Conservation (phyloP, 2,888 invertebrate species). For the Ophion slaviceki region DNA sequence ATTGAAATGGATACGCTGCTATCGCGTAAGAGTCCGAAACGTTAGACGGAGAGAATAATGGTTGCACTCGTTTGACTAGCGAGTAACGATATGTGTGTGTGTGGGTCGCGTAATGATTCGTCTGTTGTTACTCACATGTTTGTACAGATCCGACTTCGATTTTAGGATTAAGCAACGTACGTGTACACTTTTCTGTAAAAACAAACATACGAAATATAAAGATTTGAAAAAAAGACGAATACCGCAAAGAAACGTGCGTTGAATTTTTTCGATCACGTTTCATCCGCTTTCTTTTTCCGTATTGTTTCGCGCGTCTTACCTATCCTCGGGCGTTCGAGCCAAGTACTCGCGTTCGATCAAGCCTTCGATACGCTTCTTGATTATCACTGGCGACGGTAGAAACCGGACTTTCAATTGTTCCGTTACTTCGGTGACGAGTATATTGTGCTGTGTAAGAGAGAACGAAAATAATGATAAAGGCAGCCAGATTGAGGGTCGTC, state of each 20-base stretch:
- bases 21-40: neutral
- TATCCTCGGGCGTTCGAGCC: conserved; percentile 98
- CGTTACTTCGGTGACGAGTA: conserved; percentile 98
- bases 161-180: conserved; percentile 92
- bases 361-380: conserved; percentile 99
- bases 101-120: neutral
- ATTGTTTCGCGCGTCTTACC: conserved; percentile 79
- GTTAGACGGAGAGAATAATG: neutral
- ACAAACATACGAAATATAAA: conserved; percentile 50
- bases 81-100: neutral
- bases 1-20: conserved; percentile 9
- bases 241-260: neutral
- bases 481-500: neutral
- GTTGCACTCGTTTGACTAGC: neutral
- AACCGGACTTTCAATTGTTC: conserved; percentile 98
- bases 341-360: conserved; percentile 99
- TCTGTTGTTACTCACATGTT: conserved; percentile 74
- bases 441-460: conserved; percentile 89
- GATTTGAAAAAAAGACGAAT: neutral
- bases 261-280: neutral
- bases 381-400: conserved; percentile 98
- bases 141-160: conserved; percentile 81
- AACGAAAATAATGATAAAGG: conserved; percentile 29
- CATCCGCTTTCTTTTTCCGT: neutral
- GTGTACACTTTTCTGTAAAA: conserved; percentile 94